Evolutionary conservation across 2,113 vertebrate genomes (phyloP).

Genomic region (Peromyscus leucopus): DNA sequence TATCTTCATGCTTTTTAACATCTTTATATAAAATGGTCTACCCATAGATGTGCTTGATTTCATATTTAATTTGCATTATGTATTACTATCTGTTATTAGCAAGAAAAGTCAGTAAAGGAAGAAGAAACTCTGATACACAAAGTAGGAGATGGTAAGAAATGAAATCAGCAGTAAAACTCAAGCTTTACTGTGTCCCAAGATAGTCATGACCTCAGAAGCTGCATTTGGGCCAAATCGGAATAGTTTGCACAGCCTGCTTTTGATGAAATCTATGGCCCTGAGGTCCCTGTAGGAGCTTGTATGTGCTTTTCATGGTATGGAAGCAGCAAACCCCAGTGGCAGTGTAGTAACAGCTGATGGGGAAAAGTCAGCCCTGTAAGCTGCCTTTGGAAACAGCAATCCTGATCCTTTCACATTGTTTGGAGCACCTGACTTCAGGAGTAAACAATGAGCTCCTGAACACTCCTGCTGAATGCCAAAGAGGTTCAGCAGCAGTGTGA

Average conservation of each 20-base stretch:
- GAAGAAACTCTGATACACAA: background rate
- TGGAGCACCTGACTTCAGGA: background rate
- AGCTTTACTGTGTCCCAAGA: background rate
- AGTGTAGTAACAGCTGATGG: background rate
- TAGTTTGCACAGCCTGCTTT: background rate
- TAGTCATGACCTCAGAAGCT: constrained; percentile 14
- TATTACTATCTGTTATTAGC: constrained; percentile 17
- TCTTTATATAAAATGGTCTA: background rate
- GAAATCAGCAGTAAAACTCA: background rate
- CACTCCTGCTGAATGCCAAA: no score
- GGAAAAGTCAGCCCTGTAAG: background rate
- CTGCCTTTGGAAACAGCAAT: background rate
- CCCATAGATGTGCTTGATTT: constrained; percentile 29
- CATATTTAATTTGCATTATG: constrained; percentile 41
- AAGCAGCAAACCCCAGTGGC: background rate
- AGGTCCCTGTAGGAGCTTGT: background rate
- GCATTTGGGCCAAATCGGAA: background rate
- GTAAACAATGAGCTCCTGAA: background rate
- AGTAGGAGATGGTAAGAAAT: constrained; percentile 2
- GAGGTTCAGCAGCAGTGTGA: no score
- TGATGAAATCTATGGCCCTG: background rate
- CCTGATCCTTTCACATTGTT: background rate
- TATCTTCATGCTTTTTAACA: background rate
- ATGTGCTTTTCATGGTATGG: background rate
- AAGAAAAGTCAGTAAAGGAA: background rate